Percentiles rank a stretch among this genome's conserved stretches.
These are phyloP conservation scores for Mus spicilegus DNA, from an alignment of 2,113 vertebrate genomes.

Conservation along the genomic window DNA sequence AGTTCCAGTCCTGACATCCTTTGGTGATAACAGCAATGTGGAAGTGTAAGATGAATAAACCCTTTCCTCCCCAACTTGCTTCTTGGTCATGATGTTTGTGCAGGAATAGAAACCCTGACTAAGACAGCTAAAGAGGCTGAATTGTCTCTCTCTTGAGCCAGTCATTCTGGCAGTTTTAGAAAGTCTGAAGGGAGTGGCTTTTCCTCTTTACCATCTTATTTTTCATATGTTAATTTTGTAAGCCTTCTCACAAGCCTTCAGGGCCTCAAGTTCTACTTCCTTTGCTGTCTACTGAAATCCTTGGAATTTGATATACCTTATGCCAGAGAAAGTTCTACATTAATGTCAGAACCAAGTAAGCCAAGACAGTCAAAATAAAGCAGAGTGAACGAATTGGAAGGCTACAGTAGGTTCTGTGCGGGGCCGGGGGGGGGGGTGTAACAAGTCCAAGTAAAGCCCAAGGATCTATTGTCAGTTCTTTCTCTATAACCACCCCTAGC, in stretches of 20 bases:
- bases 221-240: background rate
- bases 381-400: background rate
- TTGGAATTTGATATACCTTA: background rate
- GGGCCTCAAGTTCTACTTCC: background rate
- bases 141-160: background rate
- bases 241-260: background rate
- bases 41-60: too few species aligned
- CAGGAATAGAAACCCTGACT: too few species aligned
- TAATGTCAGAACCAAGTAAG: background rate
- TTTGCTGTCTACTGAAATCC: background rate
- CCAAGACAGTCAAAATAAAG: background rate
- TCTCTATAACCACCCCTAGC: background rate
- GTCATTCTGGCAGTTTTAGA: background rate
- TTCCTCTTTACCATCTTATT: background rate
- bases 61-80: too few species aligned
- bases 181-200: background rate
- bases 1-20: too few species aligned
- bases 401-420: background rate
- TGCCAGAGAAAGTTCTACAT: background rate
- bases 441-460: background rate
- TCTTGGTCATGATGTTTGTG: too few species aligned
- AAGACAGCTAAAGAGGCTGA: background rate
- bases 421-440: background rate
- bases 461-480: conserved; percentile 8
- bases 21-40: too few species aligned